These are phyloP conservation scores for Albula glossodonta DNA, from an alignment of 2,113 vertebrate genomes.

Conservation along the genomic window DNA sequence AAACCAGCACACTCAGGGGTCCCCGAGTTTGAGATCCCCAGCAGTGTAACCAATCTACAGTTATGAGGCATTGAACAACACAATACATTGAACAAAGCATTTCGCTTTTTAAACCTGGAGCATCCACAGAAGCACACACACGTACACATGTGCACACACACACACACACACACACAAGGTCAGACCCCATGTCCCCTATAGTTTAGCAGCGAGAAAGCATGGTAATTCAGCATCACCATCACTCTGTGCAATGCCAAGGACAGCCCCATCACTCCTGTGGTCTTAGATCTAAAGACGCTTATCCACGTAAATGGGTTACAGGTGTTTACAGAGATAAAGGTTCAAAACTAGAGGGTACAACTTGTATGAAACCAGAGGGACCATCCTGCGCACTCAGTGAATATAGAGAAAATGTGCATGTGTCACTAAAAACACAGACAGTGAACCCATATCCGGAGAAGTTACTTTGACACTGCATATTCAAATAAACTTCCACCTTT, in stretches of 20 bases:
- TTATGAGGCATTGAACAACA: not conserved
- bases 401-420: not conserved
- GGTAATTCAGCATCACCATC: not conserved
- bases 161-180: not conserved
- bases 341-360: not conserved
- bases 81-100: not conserved
- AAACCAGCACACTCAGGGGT: too few relatives aligned
- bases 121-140: too few relatives aligned
- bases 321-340: not conserved
- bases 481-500: constrained; percentile 2
- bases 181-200: not conserved
- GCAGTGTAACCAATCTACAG: not conserved
- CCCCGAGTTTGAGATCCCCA: too few relatives aligned
- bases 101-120: not conserved
- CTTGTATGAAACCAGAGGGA: too few relatives aligned
- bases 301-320: not conserved
- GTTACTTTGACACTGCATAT: constrained; percentile 29
- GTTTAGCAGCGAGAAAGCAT: not conserved
- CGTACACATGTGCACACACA: not conserved
- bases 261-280: not conserved
- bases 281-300: not conserved
- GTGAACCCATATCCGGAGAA: constrained; percentile 16
- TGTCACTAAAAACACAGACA: not conserved
- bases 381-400: not conserved
- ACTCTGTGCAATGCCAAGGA: not conserved